Percentiles rank a stretch among this genome's conserved stretches.
Conservation (phyloP, 2,113 vertebrate genomes). For the Planiliza haematocheilus region DNA sequence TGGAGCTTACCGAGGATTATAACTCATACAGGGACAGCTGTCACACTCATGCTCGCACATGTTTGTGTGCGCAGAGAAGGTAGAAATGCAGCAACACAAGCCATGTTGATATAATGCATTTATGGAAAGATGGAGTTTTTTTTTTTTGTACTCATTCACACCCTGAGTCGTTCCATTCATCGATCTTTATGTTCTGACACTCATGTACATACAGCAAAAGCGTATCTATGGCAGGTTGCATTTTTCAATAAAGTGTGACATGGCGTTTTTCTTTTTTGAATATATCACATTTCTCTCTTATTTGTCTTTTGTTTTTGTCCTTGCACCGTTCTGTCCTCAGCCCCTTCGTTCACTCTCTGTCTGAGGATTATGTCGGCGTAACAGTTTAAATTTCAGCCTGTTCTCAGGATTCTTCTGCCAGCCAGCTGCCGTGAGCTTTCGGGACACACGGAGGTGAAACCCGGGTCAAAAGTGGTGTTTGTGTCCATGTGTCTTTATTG, state of each 20-base stretch:
- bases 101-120: constrained; percentile 21
- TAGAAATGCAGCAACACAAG: constrained; percentile 8
- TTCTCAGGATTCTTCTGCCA: constrained; percentile 63
- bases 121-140: constrained; percentile 22
- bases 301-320: not conserved
- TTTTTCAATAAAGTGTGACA: constrained; percentile 82
- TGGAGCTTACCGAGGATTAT: constrained; percentile 73
- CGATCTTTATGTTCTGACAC: constrained; percentile 32
- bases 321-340: not conserved
- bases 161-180: constrained; percentile 26
- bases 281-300: not conserved
- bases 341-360: no score
- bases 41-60: constrained; percentile 60
- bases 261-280: constrained; percentile 26
- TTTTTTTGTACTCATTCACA: constrained; percentile 34
- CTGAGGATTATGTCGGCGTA: constrained; percentile 63
- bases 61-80: constrained; percentile 40
- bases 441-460: constrained; percentile 53
- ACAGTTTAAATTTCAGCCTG: constrained; percentile 70
- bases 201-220: constrained; percentile 63
- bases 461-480: no score
- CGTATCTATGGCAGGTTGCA: constrained; percentile 61
- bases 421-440: constrained; percentile 71
- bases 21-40: constrained; percentile 68
- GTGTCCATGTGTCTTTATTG: not conserved